A percentile compares a stretch with the other conserved stretches of the same genome.
These are phyloP conservation scores for Odocoileus virginianus DNA, from an alignment of 2,113 vertebrate species.

Conservation along the genomic window DNA sequence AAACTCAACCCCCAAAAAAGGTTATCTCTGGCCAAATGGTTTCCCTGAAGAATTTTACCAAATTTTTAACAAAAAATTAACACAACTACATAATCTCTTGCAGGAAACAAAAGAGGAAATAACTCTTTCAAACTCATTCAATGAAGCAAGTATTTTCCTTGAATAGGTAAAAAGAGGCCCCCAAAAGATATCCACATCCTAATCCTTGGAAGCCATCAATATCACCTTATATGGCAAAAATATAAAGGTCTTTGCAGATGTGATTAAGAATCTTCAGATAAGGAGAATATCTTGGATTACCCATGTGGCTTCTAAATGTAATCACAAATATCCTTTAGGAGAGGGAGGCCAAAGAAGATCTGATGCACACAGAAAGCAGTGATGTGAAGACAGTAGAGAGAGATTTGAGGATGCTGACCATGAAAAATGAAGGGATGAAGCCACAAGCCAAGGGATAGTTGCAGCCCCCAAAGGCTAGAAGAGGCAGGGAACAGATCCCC, in stretches of 20 bases:
- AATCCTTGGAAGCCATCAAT: background rate
- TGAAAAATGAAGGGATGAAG: background rate
- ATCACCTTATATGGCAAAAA: background rate
- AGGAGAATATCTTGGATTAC: background rate
- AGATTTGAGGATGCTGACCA: background rate
- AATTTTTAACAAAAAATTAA: background rate
- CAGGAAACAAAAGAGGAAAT: background rate
- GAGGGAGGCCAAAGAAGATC: background rate
- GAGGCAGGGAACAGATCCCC: background rate
- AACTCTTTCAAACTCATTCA: background rate
- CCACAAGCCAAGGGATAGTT: background rate
- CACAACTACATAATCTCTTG: background rate
- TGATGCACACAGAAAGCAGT: background rate
- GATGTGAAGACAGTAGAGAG: background rate
- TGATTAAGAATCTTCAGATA: background rate
- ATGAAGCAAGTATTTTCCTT: background rate
- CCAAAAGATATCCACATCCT: background rate
- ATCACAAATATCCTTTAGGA: background rate
- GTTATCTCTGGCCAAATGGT: background rate
- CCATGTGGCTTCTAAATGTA: background rate
- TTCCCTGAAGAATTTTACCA: background rate
- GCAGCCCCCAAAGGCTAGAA: background rate
- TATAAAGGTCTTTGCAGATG: background rate
- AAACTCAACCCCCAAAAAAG: background rate
- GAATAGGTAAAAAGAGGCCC: background rate